Conservation (phyloP, 2,888 invertebrate genomes). For the Chydorus sphaericus region DNA sequence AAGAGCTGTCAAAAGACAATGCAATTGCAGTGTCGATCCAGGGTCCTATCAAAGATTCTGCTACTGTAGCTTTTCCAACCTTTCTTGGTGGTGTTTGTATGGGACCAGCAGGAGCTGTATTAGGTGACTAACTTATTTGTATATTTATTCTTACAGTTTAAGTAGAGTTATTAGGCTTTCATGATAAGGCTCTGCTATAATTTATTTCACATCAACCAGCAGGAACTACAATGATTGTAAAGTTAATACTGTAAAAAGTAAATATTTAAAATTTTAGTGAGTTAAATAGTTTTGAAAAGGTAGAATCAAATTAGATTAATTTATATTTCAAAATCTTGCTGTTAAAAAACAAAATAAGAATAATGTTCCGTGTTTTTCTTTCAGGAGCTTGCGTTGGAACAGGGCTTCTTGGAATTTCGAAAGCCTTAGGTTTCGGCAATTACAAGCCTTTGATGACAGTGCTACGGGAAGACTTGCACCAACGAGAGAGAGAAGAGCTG, state of each 20-base stretch:
- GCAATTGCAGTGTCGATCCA: neutral
- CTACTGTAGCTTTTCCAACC: neutral
- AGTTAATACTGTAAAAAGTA: no score
- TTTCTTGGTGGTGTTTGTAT: neutral
- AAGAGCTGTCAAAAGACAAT: neutral
- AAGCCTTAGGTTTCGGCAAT: neutral
- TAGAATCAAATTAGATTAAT: no score
- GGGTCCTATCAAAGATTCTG: neutral
- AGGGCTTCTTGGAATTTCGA: neutral
- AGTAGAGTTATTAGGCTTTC: no score
- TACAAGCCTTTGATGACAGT: slow-evolving; percentile 2
- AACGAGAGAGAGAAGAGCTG: neutral
- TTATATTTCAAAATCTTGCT: no score
- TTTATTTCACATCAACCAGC: no score
- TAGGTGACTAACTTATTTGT: neutral
- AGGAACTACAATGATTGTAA: no score
- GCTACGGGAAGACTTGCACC: neutral
- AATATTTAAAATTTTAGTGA: no score
- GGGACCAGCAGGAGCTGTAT: neutral
- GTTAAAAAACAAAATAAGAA: no score
- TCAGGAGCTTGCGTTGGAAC: neutral
- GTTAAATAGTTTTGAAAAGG: no score
- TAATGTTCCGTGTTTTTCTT: no score
- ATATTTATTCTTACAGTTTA: neutral
- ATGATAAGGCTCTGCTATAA: no score